phyloP scores from a whole-genome alignment of 2,797 vertebrate genomes.

The Pelodytes ibericus region DNA sequence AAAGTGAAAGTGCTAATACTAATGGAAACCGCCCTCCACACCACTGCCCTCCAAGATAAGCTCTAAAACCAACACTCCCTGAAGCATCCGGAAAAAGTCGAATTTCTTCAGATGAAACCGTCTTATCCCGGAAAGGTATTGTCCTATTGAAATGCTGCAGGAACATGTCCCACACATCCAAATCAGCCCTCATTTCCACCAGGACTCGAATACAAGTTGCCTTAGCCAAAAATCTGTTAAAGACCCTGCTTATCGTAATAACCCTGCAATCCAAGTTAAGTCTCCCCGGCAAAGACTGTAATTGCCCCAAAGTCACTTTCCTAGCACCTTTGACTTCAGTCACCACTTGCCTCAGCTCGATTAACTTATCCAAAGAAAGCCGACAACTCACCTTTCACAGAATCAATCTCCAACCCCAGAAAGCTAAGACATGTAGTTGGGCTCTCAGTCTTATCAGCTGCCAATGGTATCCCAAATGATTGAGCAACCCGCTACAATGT shows the following conservation, averaged over 20 bases:
- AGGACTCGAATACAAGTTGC: neutral
- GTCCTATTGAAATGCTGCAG: neutral
- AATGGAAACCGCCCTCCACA: neutral
- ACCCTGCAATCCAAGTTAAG: neutral
- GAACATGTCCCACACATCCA: neutral
- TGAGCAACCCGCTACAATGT: neutral
- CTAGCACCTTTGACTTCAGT: neutral
- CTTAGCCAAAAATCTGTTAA: neutral
- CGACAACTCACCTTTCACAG: neutral
- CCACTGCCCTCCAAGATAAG: neutral
- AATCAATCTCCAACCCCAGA: neutral
- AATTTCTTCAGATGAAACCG: neutral
- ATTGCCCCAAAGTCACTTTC: neutral
- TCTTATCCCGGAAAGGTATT: neutral
- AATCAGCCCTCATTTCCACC: neutral
- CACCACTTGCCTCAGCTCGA: neutral
- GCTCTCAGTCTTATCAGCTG: neutral
- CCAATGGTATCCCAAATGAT: neutral
- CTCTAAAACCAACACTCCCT: neutral
- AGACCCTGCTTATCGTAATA: neutral
- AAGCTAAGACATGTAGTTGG: neutral
- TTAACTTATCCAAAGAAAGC: neutral
- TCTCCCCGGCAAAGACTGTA: neutral
- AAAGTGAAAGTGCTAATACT: neutral
- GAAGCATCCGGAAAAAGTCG: neutral